Base-by-base conservation (phyloP, 2,888 invertebrate genomes). In the Phengaris alcon region DNA sequence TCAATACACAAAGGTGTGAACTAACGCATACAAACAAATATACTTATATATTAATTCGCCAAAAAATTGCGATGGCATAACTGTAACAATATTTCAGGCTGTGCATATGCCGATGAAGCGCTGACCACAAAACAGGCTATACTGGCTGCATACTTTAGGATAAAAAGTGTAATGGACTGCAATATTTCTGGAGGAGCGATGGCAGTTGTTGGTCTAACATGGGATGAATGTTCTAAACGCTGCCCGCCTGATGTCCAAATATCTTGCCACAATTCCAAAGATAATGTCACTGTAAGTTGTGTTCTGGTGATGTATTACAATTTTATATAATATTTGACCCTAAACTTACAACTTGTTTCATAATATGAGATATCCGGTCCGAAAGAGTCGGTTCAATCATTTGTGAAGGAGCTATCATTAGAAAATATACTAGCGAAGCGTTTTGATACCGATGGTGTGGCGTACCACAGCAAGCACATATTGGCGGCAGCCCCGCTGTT, bases 281-380 rank as follows among this genome's bases (percentile, higher is more conserved):
- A 74, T 46, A 74, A 59, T 48, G 74, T 74, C 48, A 74, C 74
- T 46, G 74, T 74, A 22, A 73, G 46, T 54, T 10, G 10, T 8
- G 5, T 35, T 22, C 35, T 7, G 9, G 9, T 5, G 59, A 59
- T 48, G 48, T 48, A 3, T 35, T 35, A 3, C 2, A 35, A 35
- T 35, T 35, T 35, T 35, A 35, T 2, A 35, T 35, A 8, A 22
- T 59, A 22, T 9, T 22, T 22, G 22, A 59, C 10, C 22, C 22
- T 3, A n/a, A 57, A 57, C 7, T 57, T 15, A 22, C 15, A 48
- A 48, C 10, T 59, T 10, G 54, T 54, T 54, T 59, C 0, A 59
- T 48, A 5, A 48, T 52, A 10, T 13, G 51, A 74, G 74, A 48
- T 74, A 59, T 64, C 74, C 51, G 74, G 74, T 44, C 74, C 74